Evolutionary conservation across 2,113 vertebrate genomes (phyloP), one percentile per base, ranked within the genome.

Genomic region (Turdus rufiventris): DNA sequence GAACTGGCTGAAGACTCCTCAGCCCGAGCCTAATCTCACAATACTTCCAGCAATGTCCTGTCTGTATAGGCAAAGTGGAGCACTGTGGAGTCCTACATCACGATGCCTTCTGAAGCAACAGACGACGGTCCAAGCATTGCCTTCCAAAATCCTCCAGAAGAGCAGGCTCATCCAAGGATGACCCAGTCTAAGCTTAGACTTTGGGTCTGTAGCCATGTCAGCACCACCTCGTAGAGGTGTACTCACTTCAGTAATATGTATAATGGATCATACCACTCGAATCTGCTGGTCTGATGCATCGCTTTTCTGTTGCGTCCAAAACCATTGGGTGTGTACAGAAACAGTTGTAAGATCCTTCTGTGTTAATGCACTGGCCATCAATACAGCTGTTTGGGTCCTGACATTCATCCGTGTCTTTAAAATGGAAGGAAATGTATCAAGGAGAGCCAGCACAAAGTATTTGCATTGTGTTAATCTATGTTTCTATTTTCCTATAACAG

Each of bases 321-420:
- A 99, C 96, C 98, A 99, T 97, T 16, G 99, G 99, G 33, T 98
- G 98, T 38, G 98, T 98, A 86, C 99, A 99, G 97, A 99, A 98
- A 97, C 99, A 99, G 97, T 98, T 98, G 92, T 98, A 99, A 42
- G 99, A 99, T 51, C 99, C 99, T 43, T 98, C 98, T 19, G 98
- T 99, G 96, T 99, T 99, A 88, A 99, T 48, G 97, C 99, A 99
- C 95, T 99, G 96, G 68, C 99, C 99, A 72, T 98, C 98, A 24
- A 98, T 97, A 94, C 99, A 99, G 90, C 98, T 98, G 23, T 91
- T 98, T 93, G 98, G 98, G 84, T 99, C 98, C 77, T 98, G 97
- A 97, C 99, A 99, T 98, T 99, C 99, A 94, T 99, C 97, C 60
- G 98, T 98, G 97, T 99, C 99, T 98, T 92, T 89, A 93, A 96